These are phyloP conservation scores for Phalacrocorax carbo DNA, from an alignment of 2,113 vertebrate species.

Conservation along the genomic window DNA sequence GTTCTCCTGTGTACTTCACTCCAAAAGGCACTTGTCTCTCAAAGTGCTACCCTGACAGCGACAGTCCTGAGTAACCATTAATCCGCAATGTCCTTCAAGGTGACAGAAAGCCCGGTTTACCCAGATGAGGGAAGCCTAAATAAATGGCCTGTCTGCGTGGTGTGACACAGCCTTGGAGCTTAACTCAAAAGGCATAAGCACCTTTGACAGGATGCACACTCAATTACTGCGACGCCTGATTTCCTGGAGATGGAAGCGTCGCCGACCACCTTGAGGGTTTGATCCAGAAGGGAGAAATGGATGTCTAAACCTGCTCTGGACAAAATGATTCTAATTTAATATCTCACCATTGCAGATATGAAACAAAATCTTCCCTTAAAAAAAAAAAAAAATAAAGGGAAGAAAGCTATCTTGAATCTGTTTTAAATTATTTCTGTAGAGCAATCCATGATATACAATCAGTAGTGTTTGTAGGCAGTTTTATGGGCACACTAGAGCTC, in stretches of 20 bases:
- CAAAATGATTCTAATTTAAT: neutral
- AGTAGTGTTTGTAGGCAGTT: constrained; percentile 30
- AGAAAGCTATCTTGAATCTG: neutral
- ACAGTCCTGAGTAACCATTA: neutral
- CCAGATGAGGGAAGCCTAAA: neutral
- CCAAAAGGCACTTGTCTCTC: neutral
- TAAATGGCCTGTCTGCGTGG: neutral
- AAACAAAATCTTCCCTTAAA: constrained; percentile 24
- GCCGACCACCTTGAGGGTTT: neutral
- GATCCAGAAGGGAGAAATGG: neutral
- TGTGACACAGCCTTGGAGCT: neutral
- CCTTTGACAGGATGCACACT: neutral
- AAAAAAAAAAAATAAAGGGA: neutral
- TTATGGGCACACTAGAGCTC: constrained; percentile 44
- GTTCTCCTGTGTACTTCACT: neutral
- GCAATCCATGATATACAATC: constrained; percentile 35
- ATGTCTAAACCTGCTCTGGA: neutral
- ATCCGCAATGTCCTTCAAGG: neutral
- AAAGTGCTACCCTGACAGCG: neutral
- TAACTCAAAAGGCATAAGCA: neutral
- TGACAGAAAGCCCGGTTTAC: neutral
- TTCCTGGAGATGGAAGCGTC: neutral
- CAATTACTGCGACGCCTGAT: neutral
- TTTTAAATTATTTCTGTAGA: constrained; percentile 35
- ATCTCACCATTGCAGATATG: neutral